phyloP scores from a whole-genome alignment of 2,888 invertebrate species.

The Lacanobia oleracea region DNA sequence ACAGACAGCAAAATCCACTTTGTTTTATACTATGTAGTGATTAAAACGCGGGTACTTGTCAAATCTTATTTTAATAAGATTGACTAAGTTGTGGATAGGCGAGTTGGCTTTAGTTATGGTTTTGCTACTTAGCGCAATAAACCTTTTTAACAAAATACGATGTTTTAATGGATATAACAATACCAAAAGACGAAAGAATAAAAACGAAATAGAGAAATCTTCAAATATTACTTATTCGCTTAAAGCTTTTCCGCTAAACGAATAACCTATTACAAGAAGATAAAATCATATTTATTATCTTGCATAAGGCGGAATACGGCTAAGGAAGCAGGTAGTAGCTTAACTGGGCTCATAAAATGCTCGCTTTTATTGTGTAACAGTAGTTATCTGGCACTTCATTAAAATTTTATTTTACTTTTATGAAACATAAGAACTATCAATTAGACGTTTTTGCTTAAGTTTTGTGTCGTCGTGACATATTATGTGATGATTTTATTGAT shows the following conservation, averaged over 20 bases:
- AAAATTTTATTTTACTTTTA: constrained; percentile 42
- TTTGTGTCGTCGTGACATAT: neutral
- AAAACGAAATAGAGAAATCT: too few species aligned
- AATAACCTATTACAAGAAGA: constrained; percentile 28
- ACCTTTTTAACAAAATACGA: too few species aligned
- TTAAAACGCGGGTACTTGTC: too few species aligned
- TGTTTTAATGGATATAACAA: too few species aligned
- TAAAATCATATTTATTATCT: constrained; percentile 51
- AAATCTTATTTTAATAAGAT: too few species aligned
- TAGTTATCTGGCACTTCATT: constrained; percentile 46
- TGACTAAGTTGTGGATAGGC: too few species aligned
- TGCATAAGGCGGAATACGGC: constrained; percentile 17
- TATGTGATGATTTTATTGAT: neutral
- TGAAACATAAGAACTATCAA: constrained; percentile 27
- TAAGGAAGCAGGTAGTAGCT: constrained; percentile 34
- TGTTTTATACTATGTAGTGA: too few species aligned
- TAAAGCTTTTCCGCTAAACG: neutral
- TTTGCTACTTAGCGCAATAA: too few species aligned
- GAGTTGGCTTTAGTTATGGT: too few species aligned
- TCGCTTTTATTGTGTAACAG: constrained; percentile 44
- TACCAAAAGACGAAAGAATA: too few species aligned
- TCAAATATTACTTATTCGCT: too few species aligned
- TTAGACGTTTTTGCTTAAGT: constrained; percentile 26
- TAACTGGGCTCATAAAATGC: constrained; percentile 44
- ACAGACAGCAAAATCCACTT: too few species aligned